Evolutionary conservation across 2,797 vertebrate genomes (phyloP).

Genomic region (Muscicapa striata): DNA sequence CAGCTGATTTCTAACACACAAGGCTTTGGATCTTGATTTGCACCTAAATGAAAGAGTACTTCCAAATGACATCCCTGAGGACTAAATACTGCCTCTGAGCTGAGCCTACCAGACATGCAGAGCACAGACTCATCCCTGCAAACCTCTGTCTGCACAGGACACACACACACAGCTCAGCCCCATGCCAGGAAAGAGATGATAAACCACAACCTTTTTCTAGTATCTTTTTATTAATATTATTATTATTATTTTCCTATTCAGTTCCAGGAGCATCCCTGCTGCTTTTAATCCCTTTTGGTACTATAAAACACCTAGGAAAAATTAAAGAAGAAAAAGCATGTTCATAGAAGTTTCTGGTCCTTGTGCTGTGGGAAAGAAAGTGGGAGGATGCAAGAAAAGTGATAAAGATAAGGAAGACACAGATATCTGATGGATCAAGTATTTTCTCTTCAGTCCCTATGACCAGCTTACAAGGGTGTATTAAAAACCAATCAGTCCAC

Average conservation of each 20-base stretch:
- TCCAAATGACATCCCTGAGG: conserved; percentile 35
- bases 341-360: background rate
- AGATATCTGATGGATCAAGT: conserved; percentile 14
- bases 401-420: background rate
- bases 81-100: conserved; percentile 51
- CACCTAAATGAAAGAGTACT: conserved; percentile 65
- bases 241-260: conserved; percentile 27
- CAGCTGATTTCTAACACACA: background rate
- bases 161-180: background rate
- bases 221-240: background rate
- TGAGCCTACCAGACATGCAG: conserved; percentile 30
- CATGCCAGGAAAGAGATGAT: background rate
- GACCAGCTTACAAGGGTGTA: background rate
- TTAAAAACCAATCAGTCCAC: background rate
- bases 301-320: background rate
- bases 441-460: conserved; percentile 1
- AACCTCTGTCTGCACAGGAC: background rate
- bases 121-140: conserved; percentile 11
- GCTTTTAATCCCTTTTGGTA: conserved; percentile 29
- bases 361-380: background rate
- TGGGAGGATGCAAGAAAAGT: background rate
- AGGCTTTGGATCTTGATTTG: conserved; percentile 54
- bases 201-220: background rate
- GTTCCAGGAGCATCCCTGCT: conserved; percentile 32
- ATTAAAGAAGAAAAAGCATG: background rate